Evolutionary conservation across 2,113 vertebrate species (phyloP).

Genomic region (Xiphophorus maculatus): DNA sequence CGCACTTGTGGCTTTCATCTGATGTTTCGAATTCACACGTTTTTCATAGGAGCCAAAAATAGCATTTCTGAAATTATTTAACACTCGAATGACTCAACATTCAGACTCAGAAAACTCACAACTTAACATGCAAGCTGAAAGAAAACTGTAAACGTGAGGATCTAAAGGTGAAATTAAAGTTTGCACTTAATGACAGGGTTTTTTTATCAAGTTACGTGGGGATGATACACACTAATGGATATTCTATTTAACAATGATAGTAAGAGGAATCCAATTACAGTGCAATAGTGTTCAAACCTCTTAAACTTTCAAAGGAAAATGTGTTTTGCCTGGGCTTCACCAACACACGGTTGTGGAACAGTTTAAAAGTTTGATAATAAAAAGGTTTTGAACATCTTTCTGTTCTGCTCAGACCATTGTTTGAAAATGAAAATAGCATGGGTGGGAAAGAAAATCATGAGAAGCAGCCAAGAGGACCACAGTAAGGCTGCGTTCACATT

Average conservation of each 20-base stretch:
- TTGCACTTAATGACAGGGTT: not conserved
- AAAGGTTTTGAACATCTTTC: too few relatives aligned
- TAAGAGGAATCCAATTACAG: not conserved
- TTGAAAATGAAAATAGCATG: too few relatives aligned
- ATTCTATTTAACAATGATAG: not conserved
- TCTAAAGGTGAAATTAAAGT: not conserved
- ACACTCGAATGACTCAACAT: not conserved
- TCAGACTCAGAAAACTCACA: not conserved
- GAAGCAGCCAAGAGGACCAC: too few relatives aligned
- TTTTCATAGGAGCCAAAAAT: constrained; percentile 11
- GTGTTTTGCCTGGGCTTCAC: not conserved
- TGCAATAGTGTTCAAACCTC: not conserved
- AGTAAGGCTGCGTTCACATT: too few relatives aligned
- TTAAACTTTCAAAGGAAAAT: not conserved
- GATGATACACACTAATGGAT: too few relatives aligned
- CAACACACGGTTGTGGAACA: not conserved
- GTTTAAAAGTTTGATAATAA: too few relatives aligned
- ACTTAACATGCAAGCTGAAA: not conserved
- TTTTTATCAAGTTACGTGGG: too few relatives aligned
- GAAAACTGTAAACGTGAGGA: not conserved
- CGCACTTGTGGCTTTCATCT: constrained; percentile 1
- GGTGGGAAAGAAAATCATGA: too few relatives aligned
- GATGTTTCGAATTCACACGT: not conserved
- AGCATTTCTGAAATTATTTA: constrained; percentile 1
- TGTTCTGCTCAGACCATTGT: too few relatives aligned